Base-by-base conservation (phyloP, 2,797 vertebrate species). In the Urocyon cinereoargenteus region DNA sequence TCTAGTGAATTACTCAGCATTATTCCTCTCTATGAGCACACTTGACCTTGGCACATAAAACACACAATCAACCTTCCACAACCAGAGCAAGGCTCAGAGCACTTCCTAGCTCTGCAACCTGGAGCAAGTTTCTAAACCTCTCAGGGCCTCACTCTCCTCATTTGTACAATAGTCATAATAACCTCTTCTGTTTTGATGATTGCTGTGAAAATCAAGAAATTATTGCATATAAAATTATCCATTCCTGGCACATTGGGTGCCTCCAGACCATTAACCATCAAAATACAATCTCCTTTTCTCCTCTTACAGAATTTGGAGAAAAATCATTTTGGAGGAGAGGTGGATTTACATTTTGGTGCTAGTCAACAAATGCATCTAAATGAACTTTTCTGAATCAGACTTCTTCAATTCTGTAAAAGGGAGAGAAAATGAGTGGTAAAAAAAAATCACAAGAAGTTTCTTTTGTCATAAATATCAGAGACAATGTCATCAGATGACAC, bases 381-480 rank as follows among this genome's bases (percentile, higher is more conserved):
- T 28, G 14, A 9, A 40, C 19, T 68, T 86, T 92, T 73, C 57
- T 64, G 87, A 78, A 31, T 73, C 19, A 87, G 10, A 77, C 85
- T 86, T 31, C 77, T 77, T 92, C 40, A 78, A 12, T 84, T 73
- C 73, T 83, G 14, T 87, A 24, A 51, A 85, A 82, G 15, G 18
- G 24, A 90, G 68, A 89, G 28, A 77, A 94, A 95, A 94, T 53
- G 24, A 90, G 19, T 57, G 61, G 19, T 84, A 78, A 96, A 93
- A 94, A 77, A 45, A 45, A 45, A 45, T 75, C 21, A 70, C 31
- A 82, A 87, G 21, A 36, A 10, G n/a, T 86, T 92, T 89, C 26
- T 62, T 93, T 84, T 84, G 83, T 72, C 62, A 90, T 97, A 95
- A 96, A 93, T 87, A 88, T 61, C 79, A 93, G 79, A 94, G 55